A percentile compares a stretch with the other conserved stretches of the same genome.
Evolutionary conservation across 2,113 vertebrate species (phyloP).

Genomic region (Nothoprocta perdicaria): DNA sequence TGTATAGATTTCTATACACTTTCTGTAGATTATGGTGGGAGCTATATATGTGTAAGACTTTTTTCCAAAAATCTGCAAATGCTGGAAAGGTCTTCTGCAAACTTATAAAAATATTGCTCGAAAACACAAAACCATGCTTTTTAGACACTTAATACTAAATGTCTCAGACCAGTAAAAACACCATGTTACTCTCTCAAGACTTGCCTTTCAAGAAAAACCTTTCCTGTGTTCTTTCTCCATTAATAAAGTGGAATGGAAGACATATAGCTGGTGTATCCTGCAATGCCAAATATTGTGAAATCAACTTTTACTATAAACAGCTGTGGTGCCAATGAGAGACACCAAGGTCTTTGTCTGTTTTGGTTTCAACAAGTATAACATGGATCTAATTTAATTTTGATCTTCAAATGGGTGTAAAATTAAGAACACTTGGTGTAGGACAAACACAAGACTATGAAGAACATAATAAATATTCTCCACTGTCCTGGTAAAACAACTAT

Average conservation of each 20-base stretch:
- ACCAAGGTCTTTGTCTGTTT: conserved; percentile 28
- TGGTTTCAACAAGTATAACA: conserved; percentile 17
- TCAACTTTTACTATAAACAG: conserved; percentile 13
- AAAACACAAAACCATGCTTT: neutral
- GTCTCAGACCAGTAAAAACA: neutral
- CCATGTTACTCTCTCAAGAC: neutral
- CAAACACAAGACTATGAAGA: neutral
- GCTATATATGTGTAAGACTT: accelerated
- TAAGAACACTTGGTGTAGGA: conserved; percentile 22
- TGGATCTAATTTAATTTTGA: conserved; percentile 42
- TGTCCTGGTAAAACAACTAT: neutral
- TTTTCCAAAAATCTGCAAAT: neutral
- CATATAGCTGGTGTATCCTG: neutral
- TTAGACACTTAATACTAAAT: neutral
- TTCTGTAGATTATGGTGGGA: no score
- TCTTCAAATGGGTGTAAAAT: conserved; percentile 35
- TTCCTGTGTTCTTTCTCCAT: neutral
- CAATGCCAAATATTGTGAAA: neutral
- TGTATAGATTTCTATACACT: no score
- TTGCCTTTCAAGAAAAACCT: neutral
- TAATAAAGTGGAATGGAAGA: neutral
- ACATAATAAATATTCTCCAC: neutral
- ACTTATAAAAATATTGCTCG: neutral
- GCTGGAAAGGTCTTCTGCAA: neutral
- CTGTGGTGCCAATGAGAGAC: neutral